Conservation (phyloP, 30 jellyfish, hydroid and myxozoan species). For the Rhopilema esculentum region DNA sequence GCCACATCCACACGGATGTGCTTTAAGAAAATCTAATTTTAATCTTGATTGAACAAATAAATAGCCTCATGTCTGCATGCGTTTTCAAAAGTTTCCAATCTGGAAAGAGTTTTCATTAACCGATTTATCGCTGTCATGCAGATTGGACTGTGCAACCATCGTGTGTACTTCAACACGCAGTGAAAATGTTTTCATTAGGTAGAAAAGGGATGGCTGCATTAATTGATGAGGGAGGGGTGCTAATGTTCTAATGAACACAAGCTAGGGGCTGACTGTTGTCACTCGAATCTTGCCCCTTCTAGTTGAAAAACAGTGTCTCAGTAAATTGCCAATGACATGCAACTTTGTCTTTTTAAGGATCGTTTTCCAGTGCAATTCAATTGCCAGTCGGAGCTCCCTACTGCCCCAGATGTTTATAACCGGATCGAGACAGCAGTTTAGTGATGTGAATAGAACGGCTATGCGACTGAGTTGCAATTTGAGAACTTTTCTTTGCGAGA, state of each 20-base stretch:
- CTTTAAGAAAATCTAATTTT: too few relatives aligned
- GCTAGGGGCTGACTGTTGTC: too few relatives aligned
- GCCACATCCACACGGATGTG: too few relatives aligned
- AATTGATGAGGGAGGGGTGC: too few relatives aligned
- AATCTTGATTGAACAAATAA: too few relatives aligned
- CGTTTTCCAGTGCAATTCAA: not conserved
- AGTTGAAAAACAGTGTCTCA: not conserved
- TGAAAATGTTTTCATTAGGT: not conserved
- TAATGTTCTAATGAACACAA: too few relatives aligned
- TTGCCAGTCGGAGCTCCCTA: not conserved
- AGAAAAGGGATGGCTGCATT: not conserved
- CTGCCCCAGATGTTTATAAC: constrained; percentile 24
- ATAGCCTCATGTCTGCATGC: too few relatives aligned
- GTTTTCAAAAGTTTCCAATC: too few relatives aligned
- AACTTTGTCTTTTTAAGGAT: not conserved
- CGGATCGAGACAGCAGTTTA: constrained; percentile 17
- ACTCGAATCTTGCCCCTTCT: not conserved
- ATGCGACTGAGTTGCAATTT: constrained; percentile 1
- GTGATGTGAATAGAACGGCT: constrained; percentile 1
- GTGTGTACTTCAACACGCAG: too few relatives aligned
- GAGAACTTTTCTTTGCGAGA: not conserved
- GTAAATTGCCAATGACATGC: not conserved
- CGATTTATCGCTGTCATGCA: too few relatives aligned
- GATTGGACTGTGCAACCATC: too few relatives aligned
- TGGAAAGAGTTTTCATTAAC: too few relatives aligned